Evolutionary conservation across 2,888 invertebrate genomes (phyloP), one percentile per base, ranked within the genome.

Genomic region (Drosophila testacea): DNA sequence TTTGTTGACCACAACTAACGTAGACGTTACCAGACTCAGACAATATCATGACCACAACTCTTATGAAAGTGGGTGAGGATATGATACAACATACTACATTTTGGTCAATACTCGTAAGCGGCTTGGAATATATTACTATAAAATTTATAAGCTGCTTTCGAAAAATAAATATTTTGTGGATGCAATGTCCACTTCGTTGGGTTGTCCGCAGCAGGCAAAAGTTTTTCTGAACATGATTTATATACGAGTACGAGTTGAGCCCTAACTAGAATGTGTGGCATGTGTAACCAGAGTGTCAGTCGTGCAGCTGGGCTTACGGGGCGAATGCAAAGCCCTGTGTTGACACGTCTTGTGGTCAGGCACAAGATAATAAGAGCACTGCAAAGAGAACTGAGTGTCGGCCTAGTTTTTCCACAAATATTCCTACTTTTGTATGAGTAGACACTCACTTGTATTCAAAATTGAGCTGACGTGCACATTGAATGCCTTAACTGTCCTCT

Each of bases 341-440:
- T 85, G 83, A 88, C 83, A 88, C 83, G 86, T 88, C 70, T 73
- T 83, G 86, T 44, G 83, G 88, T 88, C 83, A 69, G 67, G 79
- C 85, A 66, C 70, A 79, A 85, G 83, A 88, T 85, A 85, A 85
- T 85, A 88, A 82, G 65, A 77, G 55, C 50, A 64, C 34, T 57
- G 59, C 36, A 41, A n/a, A 47, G 27, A 36, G 28, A 34, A 28
- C 48, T 48, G 56, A 38, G 65, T 36, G 51, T 38, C 57, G 36
- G 46, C 39, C 64, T 54, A 65, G 67, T 64, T 69, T 73, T 65
- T 70, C 56, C 63, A 32, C 39, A 59, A 27, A n/a, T 54, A 36
- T 38, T 50, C 34, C 34, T 30, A 52, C 51, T 47, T 61, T 48
- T 56, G 59, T 61, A 52, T 51, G 59, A 62, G 51, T 48, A 64